Evolutionary conservation across 2,797 vertebrate species (phyloP).

Genomic region (Linurgus olivaceus): DNA sequence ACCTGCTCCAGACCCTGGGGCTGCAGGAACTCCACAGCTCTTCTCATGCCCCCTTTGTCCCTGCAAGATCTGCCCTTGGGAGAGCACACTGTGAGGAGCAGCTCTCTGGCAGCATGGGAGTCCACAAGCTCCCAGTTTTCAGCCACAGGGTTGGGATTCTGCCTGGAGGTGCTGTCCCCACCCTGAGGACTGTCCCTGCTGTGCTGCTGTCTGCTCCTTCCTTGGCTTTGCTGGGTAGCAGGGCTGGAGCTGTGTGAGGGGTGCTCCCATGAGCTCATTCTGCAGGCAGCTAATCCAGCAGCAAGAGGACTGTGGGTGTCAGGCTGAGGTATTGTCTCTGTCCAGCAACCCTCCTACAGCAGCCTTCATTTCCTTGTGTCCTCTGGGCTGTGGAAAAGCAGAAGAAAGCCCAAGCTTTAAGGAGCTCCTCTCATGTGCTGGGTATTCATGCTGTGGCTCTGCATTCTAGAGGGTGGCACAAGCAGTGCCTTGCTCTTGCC

Average conservation of each 20-base stretch:
- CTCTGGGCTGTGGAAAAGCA: background rate
- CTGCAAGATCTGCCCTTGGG: background rate
- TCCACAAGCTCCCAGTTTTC: background rate
- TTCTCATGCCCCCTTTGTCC: background rate
- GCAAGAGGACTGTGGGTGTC: accelerated
- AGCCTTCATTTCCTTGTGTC: background rate
- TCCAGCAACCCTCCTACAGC: background rate
- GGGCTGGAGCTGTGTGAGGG: background rate
- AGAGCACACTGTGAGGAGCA: background rate
- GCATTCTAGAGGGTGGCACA: background rate
- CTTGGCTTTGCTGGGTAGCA: background rate
- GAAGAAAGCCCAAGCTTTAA: background rate
- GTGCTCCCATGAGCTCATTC: background rate
- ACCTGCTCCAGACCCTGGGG: background rate
- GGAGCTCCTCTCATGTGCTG: background rate
- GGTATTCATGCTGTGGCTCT: background rate
- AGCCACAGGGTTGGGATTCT: background rate
- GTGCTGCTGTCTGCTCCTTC: background rate
- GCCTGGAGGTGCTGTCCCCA: background rate
- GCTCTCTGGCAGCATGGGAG: background rate
- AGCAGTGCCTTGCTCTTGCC: background rate
- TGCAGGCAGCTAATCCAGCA: background rate
- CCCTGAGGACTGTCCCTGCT: background rate
- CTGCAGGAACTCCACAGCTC: background rate
- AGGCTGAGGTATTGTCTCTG: background rate